Percentiles rank a stretch among this genome's conserved stretches.
Evolutionary conservation across 2,797 vertebrate genomes (phyloP).

Genomic region (Threskiornis aethiopicus): DNA sequence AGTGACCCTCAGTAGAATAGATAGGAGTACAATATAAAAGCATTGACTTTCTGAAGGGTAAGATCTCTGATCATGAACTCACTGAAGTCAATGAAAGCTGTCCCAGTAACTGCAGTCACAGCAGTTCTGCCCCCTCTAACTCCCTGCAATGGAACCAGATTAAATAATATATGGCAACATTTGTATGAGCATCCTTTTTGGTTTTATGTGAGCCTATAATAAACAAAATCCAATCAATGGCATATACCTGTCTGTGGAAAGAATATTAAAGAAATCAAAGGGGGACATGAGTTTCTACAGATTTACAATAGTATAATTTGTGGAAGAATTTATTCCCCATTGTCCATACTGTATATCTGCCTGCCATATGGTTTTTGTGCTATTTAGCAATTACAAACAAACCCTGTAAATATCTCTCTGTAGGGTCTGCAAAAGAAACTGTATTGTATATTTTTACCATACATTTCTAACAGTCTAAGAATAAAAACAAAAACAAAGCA

Average conservation of each 20-base stretch:
- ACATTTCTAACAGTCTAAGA: not conserved
- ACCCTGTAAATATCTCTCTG: not conserved
- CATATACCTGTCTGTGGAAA: not conserved
- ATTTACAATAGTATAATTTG: not conserved
- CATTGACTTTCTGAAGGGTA: slow-evolving; percentile 8
- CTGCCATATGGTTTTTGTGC: not conserved
- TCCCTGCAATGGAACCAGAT: not conserved
- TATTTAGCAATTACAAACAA: not conserved
- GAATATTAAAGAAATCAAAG: not conserved
- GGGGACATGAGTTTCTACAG: not conserved
- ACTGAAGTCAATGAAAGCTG: not conserved
- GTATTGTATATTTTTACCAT: not conserved
- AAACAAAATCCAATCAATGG: not conserved
- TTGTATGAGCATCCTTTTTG: not conserved
- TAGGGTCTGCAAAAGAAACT: not conserved
- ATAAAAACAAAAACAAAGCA: not conserved
- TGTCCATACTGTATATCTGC: not conserved
- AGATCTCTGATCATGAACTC: not conserved
- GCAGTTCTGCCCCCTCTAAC: not conserved
- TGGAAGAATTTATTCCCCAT: not conserved
- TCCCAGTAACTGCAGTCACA: slow-evolving; percentile 28
- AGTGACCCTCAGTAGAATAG: not conserved
- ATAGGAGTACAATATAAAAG: not conserved
- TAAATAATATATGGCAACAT: not conserved
- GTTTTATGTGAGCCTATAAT: not conserved